Evolutionary conservation across 2,888 invertebrate genomes (phyloP).

Genomic region (Tubulanus polymorphus): DNA sequence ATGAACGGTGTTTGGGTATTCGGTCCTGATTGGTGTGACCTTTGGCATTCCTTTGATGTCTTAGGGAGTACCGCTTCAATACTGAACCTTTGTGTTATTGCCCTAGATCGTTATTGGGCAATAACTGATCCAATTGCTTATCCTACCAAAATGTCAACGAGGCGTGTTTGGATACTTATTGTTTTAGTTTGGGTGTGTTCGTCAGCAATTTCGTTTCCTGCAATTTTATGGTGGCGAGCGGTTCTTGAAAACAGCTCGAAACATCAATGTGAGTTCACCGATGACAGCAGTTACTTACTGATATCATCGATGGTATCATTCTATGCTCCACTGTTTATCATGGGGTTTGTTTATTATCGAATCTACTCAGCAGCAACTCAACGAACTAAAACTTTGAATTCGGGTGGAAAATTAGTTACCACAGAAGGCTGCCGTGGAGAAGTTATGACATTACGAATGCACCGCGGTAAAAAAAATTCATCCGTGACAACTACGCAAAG

Average conservation of each 20-base stretch:
- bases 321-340: slow-evolving; percentile 91
- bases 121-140: slow-evolving; percentile 98
- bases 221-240: slow-evolving; percentile 66
- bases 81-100: slow-evolving; percentile 93
- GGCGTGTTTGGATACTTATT: slow-evolving; percentile 80
- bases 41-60: slow-evolving; percentile 96
- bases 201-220: slow-evolving; percentile 95
- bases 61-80: slow-evolving; percentile 97
- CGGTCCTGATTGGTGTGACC: slow-evolving; percentile 93
- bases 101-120: slow-evolving; percentile 95
- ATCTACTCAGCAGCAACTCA: slow-evolving; percentile 91
- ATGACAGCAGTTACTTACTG: slow-evolving; percentile 91
- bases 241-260: slow-evolving; percentile 53
- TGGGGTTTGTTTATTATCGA: slow-evolving; percentile 96
- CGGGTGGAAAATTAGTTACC: slow-evolving; percentile 71
- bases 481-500: slow-evolving; percentile 47
- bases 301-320: slow-evolving; percentile 98
- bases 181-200: slow-evolving; percentile 96
- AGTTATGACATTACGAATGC: slow-evolving; percentile 79
- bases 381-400: slow-evolving; percentile 83
- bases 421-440: slow-evolving; percentile 67
- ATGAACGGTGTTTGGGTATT: slow-evolving; percentile 71
- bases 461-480: slow-evolving; percentile 83
- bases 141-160: slow-evolving; percentile 88
- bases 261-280: slow-evolving; percentile 81